These are phyloP conservation scores for Timema cristinae DNA, from an alignment of 2,888 invertebrate genomes.

Conservation along the genomic window DNA sequence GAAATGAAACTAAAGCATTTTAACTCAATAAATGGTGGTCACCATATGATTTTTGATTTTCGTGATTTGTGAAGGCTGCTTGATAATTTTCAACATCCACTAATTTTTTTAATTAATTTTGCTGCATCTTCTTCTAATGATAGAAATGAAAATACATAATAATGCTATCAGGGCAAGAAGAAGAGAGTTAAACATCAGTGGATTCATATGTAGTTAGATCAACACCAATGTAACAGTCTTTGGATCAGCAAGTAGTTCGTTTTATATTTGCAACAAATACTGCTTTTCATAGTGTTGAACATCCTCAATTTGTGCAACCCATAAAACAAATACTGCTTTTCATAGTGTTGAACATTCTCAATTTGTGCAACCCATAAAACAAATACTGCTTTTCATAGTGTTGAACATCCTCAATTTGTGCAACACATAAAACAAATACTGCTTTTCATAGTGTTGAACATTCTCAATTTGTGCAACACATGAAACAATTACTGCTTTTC, in stretches of 20 bases:
- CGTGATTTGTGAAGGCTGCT: too few species aligned
- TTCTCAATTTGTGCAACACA: constrained; percentile 2
- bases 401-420: constrained; percentile 12
- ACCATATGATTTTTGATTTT: too few species aligned
- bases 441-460: constrained; percentile 8
- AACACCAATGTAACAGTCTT: background rate
- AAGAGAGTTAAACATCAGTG: background rate
- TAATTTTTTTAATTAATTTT: too few species aligned
- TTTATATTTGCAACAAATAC: background rate
- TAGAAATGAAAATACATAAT: too few species aligned
- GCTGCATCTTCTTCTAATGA: background rate
- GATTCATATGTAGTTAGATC: constrained; percentile 9
- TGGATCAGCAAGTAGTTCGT: constrained; percentile 3
- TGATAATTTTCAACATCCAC: too few species aligned
- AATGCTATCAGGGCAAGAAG: background rate
- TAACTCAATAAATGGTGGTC: too few species aligned
- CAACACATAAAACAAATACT: background rate
- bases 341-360: constrained; percentile 11
- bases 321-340: background rate
- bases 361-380: background rate
- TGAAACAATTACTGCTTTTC: too few species aligned
- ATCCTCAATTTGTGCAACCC: constrained; percentile 10
- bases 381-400: background rate
- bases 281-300: constrained; percentile 5
- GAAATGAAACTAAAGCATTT: too few species aligned